A percentile compares a stretch with the other conserved stretches of the same genome.
Conservation (phyloP, 2,888 invertebrate genomes). For the Aphidius colemani region DNA sequence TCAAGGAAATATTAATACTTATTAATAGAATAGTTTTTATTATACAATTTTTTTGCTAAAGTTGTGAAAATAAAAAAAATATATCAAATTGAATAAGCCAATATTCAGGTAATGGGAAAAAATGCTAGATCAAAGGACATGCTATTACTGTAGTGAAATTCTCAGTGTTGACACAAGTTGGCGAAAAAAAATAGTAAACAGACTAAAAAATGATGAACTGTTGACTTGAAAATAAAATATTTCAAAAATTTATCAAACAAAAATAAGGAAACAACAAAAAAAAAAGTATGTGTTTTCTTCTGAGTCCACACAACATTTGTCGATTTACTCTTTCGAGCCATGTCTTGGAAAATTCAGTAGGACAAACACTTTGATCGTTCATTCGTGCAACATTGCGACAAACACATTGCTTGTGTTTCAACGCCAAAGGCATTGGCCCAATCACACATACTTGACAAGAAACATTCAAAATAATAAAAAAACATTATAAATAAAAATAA, state of each 20-base stretch:
- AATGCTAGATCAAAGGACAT: slow-evolving; percentile 11
- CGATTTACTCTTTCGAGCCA: no score
- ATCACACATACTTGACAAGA: slow-evolving; percentile 25
- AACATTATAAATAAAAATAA: slow-evolving; percentile 9
- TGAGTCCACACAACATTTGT: neutral
- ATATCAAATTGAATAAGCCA: slow-evolving; percentile 17
- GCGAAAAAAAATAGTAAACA: slow-evolving; percentile 2
- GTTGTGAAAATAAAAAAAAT: neutral
- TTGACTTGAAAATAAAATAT: slow-evolving; percentile 22
- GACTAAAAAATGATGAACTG: slow-evolving; percentile 12
- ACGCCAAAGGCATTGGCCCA: slow-evolving; percentile 29
- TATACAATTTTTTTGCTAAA: neutral
- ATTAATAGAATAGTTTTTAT: neutral
- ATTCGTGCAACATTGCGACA: slow-evolving; percentile 26
- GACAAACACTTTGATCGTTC: slow-evolving; percentile 29
- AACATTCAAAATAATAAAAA: slow-evolving; percentile 26
- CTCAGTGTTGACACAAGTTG: neutral
- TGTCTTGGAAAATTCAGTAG: slow-evolving; percentile 11
- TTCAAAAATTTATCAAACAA: slow-evolving; percentile 8
- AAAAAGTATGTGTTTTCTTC: neutral
- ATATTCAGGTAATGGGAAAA: slow-evolving; percentile 19
- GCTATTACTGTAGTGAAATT: neutral
- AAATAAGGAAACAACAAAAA: no score
- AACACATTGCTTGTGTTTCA: slow-evolving; percentile 23
- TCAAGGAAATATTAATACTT: no score